phyloP scores from a whole-genome alignment of 2,888 invertebrate genomes.

The Allygus modestus region DNA sequence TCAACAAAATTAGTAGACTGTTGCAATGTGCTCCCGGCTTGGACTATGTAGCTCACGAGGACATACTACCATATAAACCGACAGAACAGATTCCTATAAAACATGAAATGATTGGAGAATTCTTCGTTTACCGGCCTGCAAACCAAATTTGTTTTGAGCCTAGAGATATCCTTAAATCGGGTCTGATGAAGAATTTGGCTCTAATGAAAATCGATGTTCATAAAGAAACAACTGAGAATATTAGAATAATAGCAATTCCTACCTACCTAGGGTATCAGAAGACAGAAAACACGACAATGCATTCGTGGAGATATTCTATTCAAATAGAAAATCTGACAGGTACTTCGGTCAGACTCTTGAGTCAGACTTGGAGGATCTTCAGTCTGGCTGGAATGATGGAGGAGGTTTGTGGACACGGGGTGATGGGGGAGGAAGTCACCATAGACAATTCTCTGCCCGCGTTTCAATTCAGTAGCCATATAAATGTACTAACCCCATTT shows the following conservation, averaged over 20 bases:
- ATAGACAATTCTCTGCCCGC: neutral
- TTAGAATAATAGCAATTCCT: conserved; percentile 10
- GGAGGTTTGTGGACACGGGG: neutral
- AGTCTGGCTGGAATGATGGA: neutral
- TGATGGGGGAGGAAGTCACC: conserved; percentile 45
- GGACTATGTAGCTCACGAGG: conserved; percentile 19
- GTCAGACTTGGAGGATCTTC: neutral
- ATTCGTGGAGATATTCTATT: conserved; percentile 22
- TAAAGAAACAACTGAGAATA: conserved; percentile 16
- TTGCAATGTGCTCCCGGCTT: neutral
- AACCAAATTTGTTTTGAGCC: conserved; percentile 1
- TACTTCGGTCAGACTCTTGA: neutral
- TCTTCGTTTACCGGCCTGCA: neutral
- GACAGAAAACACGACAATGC: neutral
- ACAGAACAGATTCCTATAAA: neutral
- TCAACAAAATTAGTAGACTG: neutral
- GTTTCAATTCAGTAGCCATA: conserved; percentile 7
- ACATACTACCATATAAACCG: conserved; percentile 13
- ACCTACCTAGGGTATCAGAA: neutral
- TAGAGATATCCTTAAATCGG: neutral
- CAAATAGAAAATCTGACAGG: neutral
- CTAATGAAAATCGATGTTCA: conserved; percentile 18
- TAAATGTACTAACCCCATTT: neutral
- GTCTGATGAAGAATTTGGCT: neutral
- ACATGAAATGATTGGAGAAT: conserved; percentile 9